These are phyloP conservation scores for Crenuchus spilurus DNA, from an alignment of 2,797 vertebrate genomes.

Conservation along the genomic window DNA sequence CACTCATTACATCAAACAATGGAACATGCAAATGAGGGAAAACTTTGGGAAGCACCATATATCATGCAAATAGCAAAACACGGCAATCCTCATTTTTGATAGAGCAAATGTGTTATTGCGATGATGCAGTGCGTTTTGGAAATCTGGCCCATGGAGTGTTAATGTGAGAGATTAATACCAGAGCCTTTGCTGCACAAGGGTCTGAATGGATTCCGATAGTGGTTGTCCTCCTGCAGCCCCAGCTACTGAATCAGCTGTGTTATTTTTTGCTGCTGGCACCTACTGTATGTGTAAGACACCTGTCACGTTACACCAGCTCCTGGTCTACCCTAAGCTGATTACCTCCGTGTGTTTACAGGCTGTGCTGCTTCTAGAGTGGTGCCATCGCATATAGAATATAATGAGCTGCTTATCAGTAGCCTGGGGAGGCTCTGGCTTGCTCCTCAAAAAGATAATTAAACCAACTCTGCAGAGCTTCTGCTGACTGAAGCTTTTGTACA, in stretches of 20 bases:
- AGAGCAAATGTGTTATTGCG: too few species aligned
- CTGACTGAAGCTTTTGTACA: slow-evolving; percentile 29
- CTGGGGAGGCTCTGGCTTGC: slow-evolving; percentile 40
- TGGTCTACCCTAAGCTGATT: slow-evolving; percentile 50
- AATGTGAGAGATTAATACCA: slow-evolving; percentile 21
- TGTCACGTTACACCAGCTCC: slow-evolving; percentile 48
- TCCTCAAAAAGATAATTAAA: slow-evolving; percentile 42
- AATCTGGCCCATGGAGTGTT: neutral
- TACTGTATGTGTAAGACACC: slow-evolving; percentile 50
- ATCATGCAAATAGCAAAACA: too few species aligned
- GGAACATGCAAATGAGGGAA: too few species aligned
- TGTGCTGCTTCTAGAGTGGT: slow-evolving; percentile 44
- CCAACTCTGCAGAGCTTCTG: slow-evolving; percentile 41
- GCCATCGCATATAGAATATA: slow-evolving; percentile 52
- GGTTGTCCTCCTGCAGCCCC: slow-evolving; percentile 6
- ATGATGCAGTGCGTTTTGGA: too few species aligned
- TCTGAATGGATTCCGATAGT: slow-evolving; percentile 9
- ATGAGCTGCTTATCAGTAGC: slow-evolving; percentile 53
- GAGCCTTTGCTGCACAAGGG: neutral
- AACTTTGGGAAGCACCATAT: too few species aligned
- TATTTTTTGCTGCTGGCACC: slow-evolving; percentile 25
- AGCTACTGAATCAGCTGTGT: slow-evolving; percentile 14
- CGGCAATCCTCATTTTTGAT: too few species aligned
- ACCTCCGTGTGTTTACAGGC: slow-evolving; percentile 50
- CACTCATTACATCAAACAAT: too few species aligned